A percentile compares a stretch with the other conserved stretches of the same genome.
phyloP scores from a whole-genome alignment of 2,888 invertebrate species.

The Pterostichus niger region DNA sequence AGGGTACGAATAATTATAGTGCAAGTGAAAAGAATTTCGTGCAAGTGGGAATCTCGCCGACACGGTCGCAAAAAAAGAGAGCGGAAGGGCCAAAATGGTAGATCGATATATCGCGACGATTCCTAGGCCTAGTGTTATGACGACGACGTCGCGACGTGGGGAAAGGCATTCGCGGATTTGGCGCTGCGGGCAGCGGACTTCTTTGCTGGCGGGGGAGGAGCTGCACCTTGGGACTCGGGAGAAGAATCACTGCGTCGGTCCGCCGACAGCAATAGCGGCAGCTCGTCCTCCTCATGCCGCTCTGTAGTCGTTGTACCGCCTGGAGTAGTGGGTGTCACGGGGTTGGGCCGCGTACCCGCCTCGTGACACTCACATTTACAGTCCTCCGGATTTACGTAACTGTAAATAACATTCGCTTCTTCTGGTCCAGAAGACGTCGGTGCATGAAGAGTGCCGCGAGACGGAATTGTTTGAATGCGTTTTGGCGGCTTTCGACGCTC shows the following conservation, averaged over 20 bases:
- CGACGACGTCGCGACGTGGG: constrained; percentile 60
- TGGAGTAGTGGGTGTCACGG: constrained; percentile 18
- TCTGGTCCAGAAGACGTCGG: constrained; percentile 67
- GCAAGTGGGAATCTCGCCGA: constrained; percentile 16
- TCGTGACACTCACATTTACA: constrained; percentile 94
- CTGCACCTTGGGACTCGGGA: constrained; percentile 57
- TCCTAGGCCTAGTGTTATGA: constrained; percentile 65
- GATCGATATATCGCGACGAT: constrained; percentile 40
- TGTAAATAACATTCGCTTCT: constrained; percentile 80
- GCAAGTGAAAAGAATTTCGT: constrained; percentile 21
- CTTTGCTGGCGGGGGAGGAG: constrained; percentile 55
- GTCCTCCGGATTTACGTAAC: constrained; percentile 92
- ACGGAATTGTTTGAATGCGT: constrained; percentile 89
- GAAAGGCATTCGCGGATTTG: constrained; percentile 66
- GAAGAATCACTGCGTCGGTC: constrained; percentile 59
- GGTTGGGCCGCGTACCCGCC: constrained; percentile 69
- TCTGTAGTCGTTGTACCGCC: neutral
- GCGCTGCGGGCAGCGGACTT: constrained; percentile 40
- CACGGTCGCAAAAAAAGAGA: constrained; percentile 42
- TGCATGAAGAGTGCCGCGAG: constrained; percentile 76
- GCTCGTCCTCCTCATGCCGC: constrained; percentile 49
- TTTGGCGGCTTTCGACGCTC: constrained; percentile 90
- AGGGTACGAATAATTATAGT: neutral
- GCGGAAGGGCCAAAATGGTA: constrained; percentile 41
- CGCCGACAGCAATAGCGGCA: constrained; percentile 42